These are phyloP conservation scores for Megaleporinus macrocephalus DNA, from an alignment of 2,113 vertebrate genomes.

Conservation along the genomic window DNA sequence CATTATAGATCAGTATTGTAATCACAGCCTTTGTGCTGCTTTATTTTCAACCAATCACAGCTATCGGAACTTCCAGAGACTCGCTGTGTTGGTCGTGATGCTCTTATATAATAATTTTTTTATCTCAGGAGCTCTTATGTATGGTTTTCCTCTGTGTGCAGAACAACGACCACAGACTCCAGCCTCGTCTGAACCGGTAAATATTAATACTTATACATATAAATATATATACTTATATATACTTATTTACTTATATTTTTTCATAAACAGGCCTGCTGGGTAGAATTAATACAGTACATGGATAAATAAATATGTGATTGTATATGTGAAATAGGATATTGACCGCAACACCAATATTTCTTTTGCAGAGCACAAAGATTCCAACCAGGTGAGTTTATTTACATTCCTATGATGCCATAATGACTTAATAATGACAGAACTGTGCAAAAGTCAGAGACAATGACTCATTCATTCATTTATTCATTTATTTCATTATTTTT, in stretches of 20 bases:
- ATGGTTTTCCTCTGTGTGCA: conserved; percentile 45
- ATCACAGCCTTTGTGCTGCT: no score
- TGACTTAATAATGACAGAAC: background rate
- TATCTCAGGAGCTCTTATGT: no score
- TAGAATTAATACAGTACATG: background rate
- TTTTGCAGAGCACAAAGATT: conserved; percentile 44
- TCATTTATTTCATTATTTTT: no score
- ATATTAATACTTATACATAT: background rate
- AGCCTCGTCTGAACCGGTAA: conserved; percentile 59
- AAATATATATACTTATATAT: background rate
- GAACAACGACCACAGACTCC: conserved; percentile 36
- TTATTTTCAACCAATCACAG: no score
- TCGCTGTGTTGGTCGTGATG: background rate
- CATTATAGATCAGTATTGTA: no score
- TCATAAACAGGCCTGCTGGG: no score
- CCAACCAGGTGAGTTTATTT: conserved; percentile 63
- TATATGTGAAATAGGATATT: no score
- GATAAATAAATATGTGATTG: no score
- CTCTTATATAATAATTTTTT: background rate
- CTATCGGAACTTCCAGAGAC: background rate
- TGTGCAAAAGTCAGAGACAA: no score
- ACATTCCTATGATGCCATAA: background rate
- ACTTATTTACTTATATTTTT: no score
- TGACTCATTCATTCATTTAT: no score
- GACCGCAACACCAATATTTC: conserved; percentile 12